A percentile compares a stretch with the other conserved stretches of the same genome.
These are phyloP conservation scores for Antrozous pallidus DNA, from an alignment of 2,797 vertebrate species.

Conservation along the genomic window DNA sequence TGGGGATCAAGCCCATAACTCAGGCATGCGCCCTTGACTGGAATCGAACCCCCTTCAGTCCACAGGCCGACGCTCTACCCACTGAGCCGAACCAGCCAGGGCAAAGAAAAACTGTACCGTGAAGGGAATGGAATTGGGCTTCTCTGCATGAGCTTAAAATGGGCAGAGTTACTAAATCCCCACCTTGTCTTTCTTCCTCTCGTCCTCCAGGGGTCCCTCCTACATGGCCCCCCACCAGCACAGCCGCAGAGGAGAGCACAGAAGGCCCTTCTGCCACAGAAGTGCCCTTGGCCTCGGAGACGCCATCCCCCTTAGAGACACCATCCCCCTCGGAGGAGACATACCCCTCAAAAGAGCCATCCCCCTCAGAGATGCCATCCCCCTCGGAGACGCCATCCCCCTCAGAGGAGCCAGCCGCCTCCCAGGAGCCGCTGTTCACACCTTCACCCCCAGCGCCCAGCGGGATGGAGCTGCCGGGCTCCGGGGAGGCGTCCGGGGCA, in stretches of 20 bases:
- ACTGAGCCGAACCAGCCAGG: too few species aligned
- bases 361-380: constrained; percentile 16
- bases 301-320: constrained; percentile 7
- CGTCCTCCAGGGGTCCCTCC: constrained; percentile 80
- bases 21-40: too few species aligned
- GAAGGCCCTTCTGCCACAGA: constrained; percentile 50
- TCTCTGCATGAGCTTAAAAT: background rate
- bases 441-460: background rate
- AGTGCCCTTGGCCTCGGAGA: constrained; percentile 34
- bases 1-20: too few species aligned
- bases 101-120: background rate
- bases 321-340: background rate
- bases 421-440: constrained; percentile 62
- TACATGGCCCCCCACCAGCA: constrained; percentile 78
- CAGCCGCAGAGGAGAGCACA: constrained; percentile 81
- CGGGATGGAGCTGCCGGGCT: constrained; percentile 66
- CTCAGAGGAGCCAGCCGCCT: background rate
- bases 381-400: background rate
- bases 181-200: constrained; percentile 37
- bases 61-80: too few species aligned
- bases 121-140: background rate
- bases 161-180: background rate
- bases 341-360: background rate
- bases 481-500: constrained; percentile 67
- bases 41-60: too few species aligned